Evolutionary conservation across 2,888 invertebrate species (phyloP).

Genomic region (Eristalis pertinax): DNA sequence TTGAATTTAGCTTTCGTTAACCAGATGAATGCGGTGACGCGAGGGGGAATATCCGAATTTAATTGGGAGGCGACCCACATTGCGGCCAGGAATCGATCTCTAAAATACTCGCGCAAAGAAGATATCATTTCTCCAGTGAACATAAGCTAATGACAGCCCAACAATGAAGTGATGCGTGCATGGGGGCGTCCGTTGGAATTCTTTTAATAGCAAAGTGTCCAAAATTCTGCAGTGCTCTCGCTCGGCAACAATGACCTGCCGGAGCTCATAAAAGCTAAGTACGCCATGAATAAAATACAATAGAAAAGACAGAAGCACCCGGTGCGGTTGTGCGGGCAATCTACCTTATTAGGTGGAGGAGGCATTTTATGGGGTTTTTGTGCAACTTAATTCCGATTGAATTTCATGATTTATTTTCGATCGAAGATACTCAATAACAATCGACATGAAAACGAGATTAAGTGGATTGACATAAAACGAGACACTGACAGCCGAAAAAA

Average conservation of each 20-base stretch:
- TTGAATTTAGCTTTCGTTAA: background rate
- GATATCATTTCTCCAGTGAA: no score
- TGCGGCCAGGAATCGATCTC: background rate
- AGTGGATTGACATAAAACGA: conserved; percentile 3
- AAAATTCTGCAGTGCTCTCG: no score
- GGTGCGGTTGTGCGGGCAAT: background rate
- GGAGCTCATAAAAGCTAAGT: background rate
- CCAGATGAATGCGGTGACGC: background rate
- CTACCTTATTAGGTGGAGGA: conserved; percentile 5
- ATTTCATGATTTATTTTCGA: background rate
- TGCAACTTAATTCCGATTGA: conserved; percentile 2
- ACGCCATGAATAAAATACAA: background rate
- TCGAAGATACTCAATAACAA: background rate
- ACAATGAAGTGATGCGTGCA: background rate
- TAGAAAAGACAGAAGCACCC: background rate
- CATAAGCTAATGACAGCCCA: background rate
- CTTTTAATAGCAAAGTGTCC: background rate
- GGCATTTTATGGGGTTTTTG: background rate
- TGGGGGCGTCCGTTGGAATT: background rate
- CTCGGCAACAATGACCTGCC: background rate
- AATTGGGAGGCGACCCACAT: background rate
- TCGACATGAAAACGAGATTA: background rate
- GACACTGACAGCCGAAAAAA: background rate
- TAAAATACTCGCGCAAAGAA: background rate
- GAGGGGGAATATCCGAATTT: background rate